Percentiles rank a stretch among this genome's conserved stretches.
phyloP scores from a whole-genome alignment of 1,140 invertebrate species.

The Melitaea cinxia region DNA sequence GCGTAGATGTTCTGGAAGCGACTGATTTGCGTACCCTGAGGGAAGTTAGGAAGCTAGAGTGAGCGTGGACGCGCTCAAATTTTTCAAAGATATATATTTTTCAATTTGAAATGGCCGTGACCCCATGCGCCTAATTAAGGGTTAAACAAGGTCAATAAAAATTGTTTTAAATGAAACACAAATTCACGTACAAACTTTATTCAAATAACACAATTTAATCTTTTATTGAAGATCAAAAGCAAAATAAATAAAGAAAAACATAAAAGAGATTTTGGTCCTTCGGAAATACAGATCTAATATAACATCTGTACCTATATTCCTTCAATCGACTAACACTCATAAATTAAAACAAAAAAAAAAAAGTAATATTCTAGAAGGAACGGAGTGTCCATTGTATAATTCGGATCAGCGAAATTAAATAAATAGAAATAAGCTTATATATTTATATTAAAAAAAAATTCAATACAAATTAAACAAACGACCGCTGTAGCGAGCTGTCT shows the following conservation, averaged over 20 bases:
- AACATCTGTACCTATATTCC: constrained; percentile 7
- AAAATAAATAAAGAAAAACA: constrained; percentile 16
- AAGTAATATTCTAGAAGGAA: not conserved
- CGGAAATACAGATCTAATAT: not conserved
- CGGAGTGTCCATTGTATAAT: not conserved
- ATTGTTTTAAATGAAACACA: not conserved
- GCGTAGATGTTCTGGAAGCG: too few species aligned
- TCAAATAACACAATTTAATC: constrained; percentile 29
- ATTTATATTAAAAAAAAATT: not conserved
- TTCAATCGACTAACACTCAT: not conserved
- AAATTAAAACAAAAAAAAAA: not conserved
- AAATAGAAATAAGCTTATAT: not conserved
- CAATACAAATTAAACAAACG: not conserved
- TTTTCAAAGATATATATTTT: too few species aligned
- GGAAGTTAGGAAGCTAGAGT: too few species aligned
- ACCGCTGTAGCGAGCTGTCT: too few species aligned
- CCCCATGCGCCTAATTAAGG: too few species aligned
- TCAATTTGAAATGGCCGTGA: too few species aligned
- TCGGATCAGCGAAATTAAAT: not conserved
- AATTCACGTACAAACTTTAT: constrained; percentile 29
- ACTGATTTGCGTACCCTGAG: too few species aligned
- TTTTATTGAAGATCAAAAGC: constrained; percentile 18
- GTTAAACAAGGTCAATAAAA: too few species aligned
- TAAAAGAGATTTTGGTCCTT: constrained; percentile 9
- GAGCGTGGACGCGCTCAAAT: too few species aligned